These are phyloP conservation scores for Pipistrellus kuhlii DNA, from an alignment of 2,797 vertebrate genomes.

Conservation along the genomic window DNA sequence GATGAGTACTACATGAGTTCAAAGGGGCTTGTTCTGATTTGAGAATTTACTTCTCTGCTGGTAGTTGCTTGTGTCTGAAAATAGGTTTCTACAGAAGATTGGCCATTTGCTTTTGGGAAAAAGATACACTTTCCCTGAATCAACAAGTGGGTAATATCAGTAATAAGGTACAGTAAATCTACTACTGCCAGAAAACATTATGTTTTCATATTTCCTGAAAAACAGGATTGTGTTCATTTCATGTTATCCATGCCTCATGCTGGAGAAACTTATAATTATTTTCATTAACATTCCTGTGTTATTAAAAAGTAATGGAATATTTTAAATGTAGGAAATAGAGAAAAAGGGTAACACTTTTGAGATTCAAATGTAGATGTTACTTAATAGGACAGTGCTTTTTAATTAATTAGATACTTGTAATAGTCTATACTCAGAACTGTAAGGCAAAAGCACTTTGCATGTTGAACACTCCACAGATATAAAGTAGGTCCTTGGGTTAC, in stretches of 20 bases:
- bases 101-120: conserved; percentile 54
- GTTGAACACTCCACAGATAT: conserved; percentile 26
- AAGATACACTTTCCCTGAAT: conserved; percentile 17
- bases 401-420: conserved; percentile 1
- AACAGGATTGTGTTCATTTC: neutral
- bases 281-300: neutral
- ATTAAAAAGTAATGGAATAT: conserved; percentile 55
- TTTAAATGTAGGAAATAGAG: conserved; percentile 46
- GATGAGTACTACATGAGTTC: conserved; percentile 51
- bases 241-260: neutral
- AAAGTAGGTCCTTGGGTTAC: no score
- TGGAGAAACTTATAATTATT: conserved; percentile 10
- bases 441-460: conserved; percentile 23
- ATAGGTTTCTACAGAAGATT: conserved; percentile 34
- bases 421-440: neutral
- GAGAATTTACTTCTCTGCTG: conserved; percentile 48
- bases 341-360: conserved; percentile 19
- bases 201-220: neutral
- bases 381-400: conserved; percentile 6
- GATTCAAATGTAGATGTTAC: neutral
- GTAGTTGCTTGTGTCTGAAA: conserved; percentile 58
- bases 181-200: neutral
- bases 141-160: conserved; percentile 19
- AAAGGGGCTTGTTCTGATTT: conserved; percentile 53
- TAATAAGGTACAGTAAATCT: conserved; percentile 45